Evolutionary conservation across 2,888 invertebrate species (phyloP).

Genomic region (Lasius fuliginosus): DNA sequence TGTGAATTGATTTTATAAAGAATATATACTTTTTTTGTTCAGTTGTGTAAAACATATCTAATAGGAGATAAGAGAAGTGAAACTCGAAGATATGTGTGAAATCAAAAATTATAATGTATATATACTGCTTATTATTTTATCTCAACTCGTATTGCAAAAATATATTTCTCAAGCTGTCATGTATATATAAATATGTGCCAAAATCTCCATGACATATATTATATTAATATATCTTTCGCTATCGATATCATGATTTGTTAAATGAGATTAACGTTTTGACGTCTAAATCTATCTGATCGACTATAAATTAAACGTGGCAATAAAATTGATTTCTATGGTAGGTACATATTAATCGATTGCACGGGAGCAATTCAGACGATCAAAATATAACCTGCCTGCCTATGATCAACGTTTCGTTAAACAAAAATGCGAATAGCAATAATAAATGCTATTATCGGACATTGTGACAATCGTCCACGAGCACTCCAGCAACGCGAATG

Average conservation of each 20-base stretch:
- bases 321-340: conserved; percentile 45
- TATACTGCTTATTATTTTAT: neutral
- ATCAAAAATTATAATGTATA: neutral
- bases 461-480: conserved; percentile 51
- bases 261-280: conserved; percentile 20
- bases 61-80: neutral
- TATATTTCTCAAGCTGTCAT: conserved; percentile 6
- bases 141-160: neutral
- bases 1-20: neutral
- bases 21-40: no score
- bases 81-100: neutral
- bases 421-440: conserved; percentile 52
- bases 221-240: neutral
- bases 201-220: neutral
- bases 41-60: neutral
- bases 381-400: conserved; percentile 46
- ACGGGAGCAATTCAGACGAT: conserved; percentile 48
- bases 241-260: conserved; percentile 2
- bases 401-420: conserved; percentile 48
- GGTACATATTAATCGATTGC: conserved; percentile 42
- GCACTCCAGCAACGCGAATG: conserved; percentile 51
- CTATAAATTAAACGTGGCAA: conserved; percentile 30
- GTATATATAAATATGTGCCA: neutral
- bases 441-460: conserved; percentile 57
- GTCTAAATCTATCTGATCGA: conserved; percentile 13